Percentiles rank a stretch among this genome's conserved stretches.
These are phyloP conservation scores for Orius insidiosus DNA, from an alignment of 1,140 invertebrate genomes.

Conservation along the genomic window DNA sequence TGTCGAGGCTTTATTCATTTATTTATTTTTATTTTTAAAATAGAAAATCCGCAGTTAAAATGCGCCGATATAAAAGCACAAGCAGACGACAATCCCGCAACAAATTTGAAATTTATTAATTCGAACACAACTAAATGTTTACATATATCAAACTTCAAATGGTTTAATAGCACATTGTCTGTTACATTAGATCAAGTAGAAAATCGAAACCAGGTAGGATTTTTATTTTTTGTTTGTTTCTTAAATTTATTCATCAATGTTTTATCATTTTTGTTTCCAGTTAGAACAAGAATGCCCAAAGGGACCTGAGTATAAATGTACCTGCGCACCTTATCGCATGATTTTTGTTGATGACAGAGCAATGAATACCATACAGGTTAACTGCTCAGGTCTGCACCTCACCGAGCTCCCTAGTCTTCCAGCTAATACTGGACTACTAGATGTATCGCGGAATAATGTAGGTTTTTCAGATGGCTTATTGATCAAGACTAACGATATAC, in stretches of 20 bases:
- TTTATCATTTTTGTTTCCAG: slow-evolving; percentile 24
- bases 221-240: too few relatives aligned
- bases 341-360: slow-evolving; percentile 37
- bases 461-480: slow-evolving; percentile 20
- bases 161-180: slow-evolving; percentile 25
- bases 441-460: slow-evolving; percentile 61
- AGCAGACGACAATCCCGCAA: too few relatives aligned
- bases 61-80: too few relatives aligned
- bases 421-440: slow-evolving; percentile 49
- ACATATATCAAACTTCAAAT: slow-evolving; percentile 32
- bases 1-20: too few relatives aligned
- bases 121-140: too few relatives aligned
- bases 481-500: not conserved
- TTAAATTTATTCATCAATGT: not conserved
- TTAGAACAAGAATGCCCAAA: slow-evolving; percentile 36
- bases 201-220: slow-evolving; percentile 13
- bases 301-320: slow-evolving; percentile 35
- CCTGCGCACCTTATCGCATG: slow-evolving; percentile 36
- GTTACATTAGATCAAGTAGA: slow-evolving; percentile 15
- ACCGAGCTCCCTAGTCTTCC: slow-evolving; percentile 50
- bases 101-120: too few relatives aligned
- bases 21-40: too few relatives aligned
- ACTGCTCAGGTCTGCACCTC: slow-evolving; percentile 48
- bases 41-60: too few relatives aligned
- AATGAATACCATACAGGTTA: slow-evolving; percentile 44